Evolutionary conservation across 2,797 vertebrate species (phyloP).

Genomic region (Astyanax mexicanus): DNA sequence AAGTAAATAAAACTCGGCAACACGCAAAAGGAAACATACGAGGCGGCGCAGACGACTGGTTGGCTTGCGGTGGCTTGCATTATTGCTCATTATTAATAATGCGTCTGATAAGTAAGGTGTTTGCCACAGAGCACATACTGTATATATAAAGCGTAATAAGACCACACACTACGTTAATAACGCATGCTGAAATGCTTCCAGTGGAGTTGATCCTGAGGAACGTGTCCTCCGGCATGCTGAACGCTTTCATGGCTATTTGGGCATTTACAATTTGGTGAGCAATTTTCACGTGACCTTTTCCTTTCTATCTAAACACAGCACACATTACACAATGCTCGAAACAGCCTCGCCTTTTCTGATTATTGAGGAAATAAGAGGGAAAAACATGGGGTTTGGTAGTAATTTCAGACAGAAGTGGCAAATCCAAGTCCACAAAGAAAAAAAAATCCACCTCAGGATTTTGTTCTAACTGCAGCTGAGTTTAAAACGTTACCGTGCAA

Average conservation of each 20-base stretch:
- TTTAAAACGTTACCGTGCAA: too few relatives aligned
- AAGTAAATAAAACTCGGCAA: constrained; percentile 49
- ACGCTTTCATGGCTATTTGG: background rate
- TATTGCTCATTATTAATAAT: background rate
- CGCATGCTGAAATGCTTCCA: constrained; percentile 16
- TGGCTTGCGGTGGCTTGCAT: background rate
- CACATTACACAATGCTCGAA: background rate
- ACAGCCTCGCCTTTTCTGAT: background rate
- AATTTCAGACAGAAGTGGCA: too few relatives aligned
- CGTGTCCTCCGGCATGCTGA: background rate
- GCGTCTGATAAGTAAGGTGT: background rate
- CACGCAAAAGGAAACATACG: background rate
- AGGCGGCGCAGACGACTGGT: constrained; percentile 9
- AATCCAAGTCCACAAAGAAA: too few relatives aligned
- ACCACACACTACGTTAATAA: constrained; percentile 6
- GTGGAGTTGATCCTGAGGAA: background rate
- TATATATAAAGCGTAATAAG: constrained; percentile 11
- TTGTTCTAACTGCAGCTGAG: too few relatives aligned
- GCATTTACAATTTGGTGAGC: background rate
- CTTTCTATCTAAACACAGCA: background rate
- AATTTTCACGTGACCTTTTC: background rate
- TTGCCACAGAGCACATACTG: background rate
- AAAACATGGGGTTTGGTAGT: background rate
- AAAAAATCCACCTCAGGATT: too few relatives aligned
- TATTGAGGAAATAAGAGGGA: background rate